Base-by-base conservation (phyloP, 2,113 vertebrate species). In the Tachysurus fulvidraco region DNA sequence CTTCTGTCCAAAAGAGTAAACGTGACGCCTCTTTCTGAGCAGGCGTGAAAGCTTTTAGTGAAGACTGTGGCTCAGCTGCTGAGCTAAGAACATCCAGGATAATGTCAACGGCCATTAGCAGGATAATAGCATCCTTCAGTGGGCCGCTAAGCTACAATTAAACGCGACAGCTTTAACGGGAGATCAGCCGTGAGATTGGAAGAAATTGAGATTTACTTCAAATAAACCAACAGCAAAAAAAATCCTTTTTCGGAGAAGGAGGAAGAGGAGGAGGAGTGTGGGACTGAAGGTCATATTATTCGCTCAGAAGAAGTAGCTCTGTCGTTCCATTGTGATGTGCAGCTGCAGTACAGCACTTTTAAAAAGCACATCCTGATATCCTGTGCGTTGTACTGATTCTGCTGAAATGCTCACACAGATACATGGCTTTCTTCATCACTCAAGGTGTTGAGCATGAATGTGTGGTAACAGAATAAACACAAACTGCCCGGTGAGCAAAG, bases 21-120 rank as follows among this genome's bases (percentile, higher is more conserved):
- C 3, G 13, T 74, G 25, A 28, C 30, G 19, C 21, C 65, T 86
- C 21, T 71, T 52, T 64, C 55, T 10, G n/a, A 36, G 1, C 62
- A 60, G 62, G 54, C 28, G 17, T n/a, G 59, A 86, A 80, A 71
- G 84, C 84, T 83, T 89, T 86, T 86, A 89, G 36, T 5, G 10
- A 74, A 73, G 54, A 62, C 6, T 21, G 50, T 78, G 67, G 62
- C 83, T 71, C 78, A 69, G 46, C 36, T 41, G 57, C 64, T 23
- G 79, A 55, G 57, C 73, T 64, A 86, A 90, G 28, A 86, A n/a
- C 41, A 50, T 12, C 85, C 55, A 55, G 85, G 88, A 90, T 59
- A 89, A 91, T 90, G 85, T 90, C 36, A 86, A 25, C 64, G 85
- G 62, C 90, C 83, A 91, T 91, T 91, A 92, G 85, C 80, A 64